Evolutionary conservation across 2,888 invertebrate species (phyloP), one percentile per base, ranked within the genome.

Genomic region (Neoascia interrupta): DNA sequence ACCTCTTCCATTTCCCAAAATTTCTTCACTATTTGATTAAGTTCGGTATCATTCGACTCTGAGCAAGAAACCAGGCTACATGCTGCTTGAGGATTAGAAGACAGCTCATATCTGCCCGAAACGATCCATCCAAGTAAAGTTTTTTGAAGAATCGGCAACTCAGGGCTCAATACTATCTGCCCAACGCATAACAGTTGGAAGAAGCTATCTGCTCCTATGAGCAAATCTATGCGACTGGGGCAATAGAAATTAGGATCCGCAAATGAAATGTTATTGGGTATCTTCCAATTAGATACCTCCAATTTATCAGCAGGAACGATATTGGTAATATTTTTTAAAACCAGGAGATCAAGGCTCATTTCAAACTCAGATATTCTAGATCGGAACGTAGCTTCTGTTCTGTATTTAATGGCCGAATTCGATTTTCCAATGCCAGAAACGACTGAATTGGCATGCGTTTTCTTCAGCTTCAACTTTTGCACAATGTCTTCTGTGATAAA

Each of bases 1-100:
- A 41, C 41, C 21, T 41, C 13, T n/a, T 63, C 51, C 5, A 63
- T 41, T 41, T 63, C 23, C 41, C 51, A 63, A 11, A 63, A 51
- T 3, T 4, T 45, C 13, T 21, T 31, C 5, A 63, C 31, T 3
- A 37, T 19, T 4, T 54, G n/a, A n/a, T 8, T 39, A 15, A 45
- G 6, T 10, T 10, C 3, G 2, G 5, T 18, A 39, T 39, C 18
- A 1, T 36, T 5, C 13, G 8, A 16, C 3, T 39, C 39, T 0
- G 18, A 18, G 10, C 39, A 39, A 10, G 18, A 8, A 18, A 39
- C 39, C 10, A 39, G 5, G 3, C 18, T 2, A 1, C 18, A 39
- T 16, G 18, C 18, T 11, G 15, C 36, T 13, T 36, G 36, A 13
- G 36, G 36, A 36, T 13, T 36, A 36, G 11, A 11, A 18, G 16